phyloP scores from a whole-genome alignment of 2,888 invertebrate species.

The Tachina grossa region DNA sequence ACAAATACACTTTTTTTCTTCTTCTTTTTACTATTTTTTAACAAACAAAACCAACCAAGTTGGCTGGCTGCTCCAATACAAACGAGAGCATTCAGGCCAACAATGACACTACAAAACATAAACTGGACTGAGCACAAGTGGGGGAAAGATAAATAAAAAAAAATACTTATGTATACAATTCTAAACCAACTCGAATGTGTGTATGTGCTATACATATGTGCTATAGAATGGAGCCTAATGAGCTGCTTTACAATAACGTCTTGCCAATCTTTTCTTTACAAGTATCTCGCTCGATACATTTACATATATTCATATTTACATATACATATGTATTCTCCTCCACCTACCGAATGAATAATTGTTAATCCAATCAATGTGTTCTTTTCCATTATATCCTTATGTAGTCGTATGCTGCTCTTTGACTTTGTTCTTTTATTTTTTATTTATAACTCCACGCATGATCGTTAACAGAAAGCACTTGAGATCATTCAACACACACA shows the following conservation, averaged over 20 bases:
- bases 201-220: background rate
- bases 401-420: conserved; percentile 8
- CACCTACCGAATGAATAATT: conserved; percentile 67
- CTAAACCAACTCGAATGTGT: background rate
- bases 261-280: conserved; percentile 36
- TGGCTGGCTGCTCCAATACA: conserved; percentile 35
- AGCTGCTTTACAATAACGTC: conserved; percentile 53
- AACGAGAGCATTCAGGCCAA: conserved; percentile 32
- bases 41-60: conserved; percentile 41
- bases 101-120: conserved; percentile 57
- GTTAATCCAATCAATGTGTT: conserved; percentile 68
- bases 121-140: conserved; percentile 2
- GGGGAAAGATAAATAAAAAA: conserved; percentile 4
- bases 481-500: conserved; percentile 10
- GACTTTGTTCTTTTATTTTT: conserved; percentile 9
- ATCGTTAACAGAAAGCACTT: conserved; percentile 42
- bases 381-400: conserved; percentile 15
- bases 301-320: conserved; percentile 6
- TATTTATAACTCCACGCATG: conserved; percentile 6
- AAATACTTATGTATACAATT: conserved; percentile 18
- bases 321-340: conserved; percentile 1
- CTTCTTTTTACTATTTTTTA: background rate
- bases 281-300: conserved; percentile 32
- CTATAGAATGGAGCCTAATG: conserved; percentile 69
- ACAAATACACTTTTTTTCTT: conserved; percentile 46